Conservation (phyloP, 1,140 invertebrate genomes). For the Panagrolaimus sp. region DNA sequence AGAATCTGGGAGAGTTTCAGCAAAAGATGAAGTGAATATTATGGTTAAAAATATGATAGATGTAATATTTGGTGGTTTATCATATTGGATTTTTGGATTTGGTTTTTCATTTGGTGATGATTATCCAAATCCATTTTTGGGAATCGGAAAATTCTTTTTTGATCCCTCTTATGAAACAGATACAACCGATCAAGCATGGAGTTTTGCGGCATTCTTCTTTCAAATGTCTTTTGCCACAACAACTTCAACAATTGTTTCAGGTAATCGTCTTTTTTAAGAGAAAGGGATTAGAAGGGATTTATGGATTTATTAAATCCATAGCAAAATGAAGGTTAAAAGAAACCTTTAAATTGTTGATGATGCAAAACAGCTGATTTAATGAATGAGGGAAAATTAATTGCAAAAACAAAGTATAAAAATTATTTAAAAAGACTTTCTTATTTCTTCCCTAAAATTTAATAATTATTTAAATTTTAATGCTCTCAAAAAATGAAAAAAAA, state of each 20-base stretch:
- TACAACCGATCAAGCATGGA: slow-evolving; percentile 48
- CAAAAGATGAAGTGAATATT: slow-evolving; percentile 91
- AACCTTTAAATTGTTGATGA: too few relatives aligned
- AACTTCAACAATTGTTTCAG: slow-evolving; percentile 62
- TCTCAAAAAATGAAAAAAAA: too few relatives aligned
- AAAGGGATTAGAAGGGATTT: too few relatives aligned
- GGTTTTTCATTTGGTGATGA: slow-evolving; percentile 79
- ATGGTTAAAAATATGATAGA: slow-evolving; percentile 94
- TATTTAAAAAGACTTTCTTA: too few relatives aligned
- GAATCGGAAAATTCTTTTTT: slow-evolving; percentile 64
- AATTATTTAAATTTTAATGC: too few relatives aligned
- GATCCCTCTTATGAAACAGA: slow-evolving; percentile 53
- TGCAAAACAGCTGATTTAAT: too few relatives aligned
- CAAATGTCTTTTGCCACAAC: slow-evolving; percentile 61
- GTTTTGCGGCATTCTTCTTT: slow-evolving; percentile 60
- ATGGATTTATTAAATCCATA: too few relatives aligned
- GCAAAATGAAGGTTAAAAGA: too few relatives aligned
- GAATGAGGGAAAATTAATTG: too few relatives aligned
- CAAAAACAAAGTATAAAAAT: too few relatives aligned
- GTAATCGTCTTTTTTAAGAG: slow-evolving; percentile 18
- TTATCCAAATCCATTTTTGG: slow-evolving; percentile 70
- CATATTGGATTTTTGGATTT: slow-evolving; percentile 90
- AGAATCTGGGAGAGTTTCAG: slow-evolving; percentile 81
- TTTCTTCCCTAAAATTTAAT: too few relatives aligned
- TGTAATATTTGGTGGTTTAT: slow-evolving; percentile 81